phyloP scores from a whole-genome alignment of 2,113 vertebrate genomes.

The Coryphaenoides rupestris region DNA sequence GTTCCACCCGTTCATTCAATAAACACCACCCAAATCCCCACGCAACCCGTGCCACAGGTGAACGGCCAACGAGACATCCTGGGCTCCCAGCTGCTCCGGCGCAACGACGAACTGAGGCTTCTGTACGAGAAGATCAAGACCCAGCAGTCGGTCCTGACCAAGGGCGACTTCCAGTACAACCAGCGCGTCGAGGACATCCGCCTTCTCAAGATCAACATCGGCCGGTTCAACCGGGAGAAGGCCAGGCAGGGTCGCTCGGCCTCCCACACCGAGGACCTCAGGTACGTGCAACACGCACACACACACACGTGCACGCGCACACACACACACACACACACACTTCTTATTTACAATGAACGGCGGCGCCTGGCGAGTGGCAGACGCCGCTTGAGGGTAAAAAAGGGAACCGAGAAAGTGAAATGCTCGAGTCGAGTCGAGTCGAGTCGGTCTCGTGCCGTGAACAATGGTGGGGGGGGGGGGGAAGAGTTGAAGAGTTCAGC shows the following conservation, averaged over 20 bases:
- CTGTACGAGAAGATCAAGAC: slow-evolving; percentile 94
- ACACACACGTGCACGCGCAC: no score
- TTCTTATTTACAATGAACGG: no score
- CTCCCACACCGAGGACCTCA: slow-evolving; percentile 85
- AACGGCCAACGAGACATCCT: slow-evolving; percentile 82
- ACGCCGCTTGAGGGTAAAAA: no score
- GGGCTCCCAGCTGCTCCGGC: slow-evolving; percentile 81
- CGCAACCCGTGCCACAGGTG: slow-evolving; percentile 70
- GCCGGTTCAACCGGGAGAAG: slow-evolving; percentile 77
- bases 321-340: no score
- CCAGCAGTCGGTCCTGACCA: slow-evolving; percentile 85
- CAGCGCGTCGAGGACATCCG: slow-evolving; percentile 86
- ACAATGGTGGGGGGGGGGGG: no score
- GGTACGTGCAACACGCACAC: slow-evolving; percentile 64
- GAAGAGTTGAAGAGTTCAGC: no score
- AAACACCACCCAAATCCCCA: no score
- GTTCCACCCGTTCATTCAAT: no score
- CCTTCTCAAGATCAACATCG: slow-evolving; percentile 88
- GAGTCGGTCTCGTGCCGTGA: no score
- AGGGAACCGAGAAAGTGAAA: no score
- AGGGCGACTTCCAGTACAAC: slow-evolving; percentile 84
- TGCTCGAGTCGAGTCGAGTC: no score
- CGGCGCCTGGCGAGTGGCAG: no score
- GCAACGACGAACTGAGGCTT: slow-evolving; percentile 82
- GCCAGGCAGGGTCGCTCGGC: slow-evolving; percentile 79